Base-by-base conservation (phyloP, 2,113 vertebrate species). In the Opisthocomus hoazin region DNA sequence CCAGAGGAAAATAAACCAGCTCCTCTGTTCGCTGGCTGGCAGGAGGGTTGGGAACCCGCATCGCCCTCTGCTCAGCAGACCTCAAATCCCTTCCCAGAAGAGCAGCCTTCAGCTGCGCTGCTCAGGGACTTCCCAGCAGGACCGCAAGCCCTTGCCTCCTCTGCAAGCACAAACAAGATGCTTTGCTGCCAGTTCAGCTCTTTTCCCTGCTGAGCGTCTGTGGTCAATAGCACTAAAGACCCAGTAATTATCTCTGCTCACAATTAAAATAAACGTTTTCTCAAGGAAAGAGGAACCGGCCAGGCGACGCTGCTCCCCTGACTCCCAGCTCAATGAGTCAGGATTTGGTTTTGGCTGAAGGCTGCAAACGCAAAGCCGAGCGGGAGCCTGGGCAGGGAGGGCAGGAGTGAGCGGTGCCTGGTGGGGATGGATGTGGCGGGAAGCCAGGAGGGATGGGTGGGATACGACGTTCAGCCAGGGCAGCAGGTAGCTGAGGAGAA, bases 171-270 rank as follows among this genome's bases (percentile, higher is more conserved):
- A 81, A 87, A 58, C 51, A 74, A 75, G 34, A 50, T 61, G 70
- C 50, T 80, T 32, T 39, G 70, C 87, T 92, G 58, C 70, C 70
- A 19, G 17, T 30, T 88, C 70, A 58, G 75, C 92, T 88, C 84
- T 63, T 93, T 79, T 43, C 92, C 82, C 71, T 76, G 63, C 79
- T 39, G 88, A 77, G 78, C 4, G 27, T 8, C 81, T 37, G 70
- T 30, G 79, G 85, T 71, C 93, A 70, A 56, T 6, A 84, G 63
- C 71, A 50, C 57, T 84, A 68, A 84, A 78, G 36, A 79, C 34
- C 54, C 64, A 43, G 37, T 36, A 30, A 94, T 94, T 74, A 86
- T 54, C 64, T 81, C 90, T 51, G 71, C 83, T 87, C 14, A 12
- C 58, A 81, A 81, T 8, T n/a, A 78, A 91, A 95, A 90, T 10